Evolutionary conservation across 2,797 vertebrate genomes (phyloP), one percentile per base, ranked within the genome.

Genomic region (Ctenochaetus hawaiiensis): DNA sequence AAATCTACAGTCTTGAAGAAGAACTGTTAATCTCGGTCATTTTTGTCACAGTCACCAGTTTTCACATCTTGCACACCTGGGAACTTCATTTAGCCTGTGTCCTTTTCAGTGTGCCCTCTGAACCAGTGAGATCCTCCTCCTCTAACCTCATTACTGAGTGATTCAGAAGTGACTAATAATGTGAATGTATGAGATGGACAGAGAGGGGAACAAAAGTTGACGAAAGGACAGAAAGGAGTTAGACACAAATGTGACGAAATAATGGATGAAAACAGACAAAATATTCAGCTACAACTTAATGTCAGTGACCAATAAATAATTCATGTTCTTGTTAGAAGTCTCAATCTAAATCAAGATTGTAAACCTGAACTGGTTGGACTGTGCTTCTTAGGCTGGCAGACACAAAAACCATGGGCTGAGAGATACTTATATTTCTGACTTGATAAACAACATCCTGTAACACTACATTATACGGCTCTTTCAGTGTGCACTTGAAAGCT

Each of bases 151-250:
- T 63, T 59, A 71, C 12, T 14, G 52, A 59, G 41, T 77, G 80
- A 88, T 77, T 88, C 81, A 85, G 45, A 8, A 51, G 22, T 11
- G 17, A 82, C 39, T 60, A 77, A 77, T 75, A 76, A 66, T 63
- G 53, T 79, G 77, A 78, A 54, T 8, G 18, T 44, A 41, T 68
- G 64, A 80, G 59, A 73, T 17, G 54, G 47, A 72, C 3, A 9
- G 3, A 9, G 26, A n/a, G 48, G 57, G 23, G 14, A n/a, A 52
- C 10, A 63, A 22, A 8, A 52, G 17, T 49, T 14, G 70, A 2
- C 8, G 5, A 18, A 49, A 3, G 18, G 4, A 22, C n/a, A 61
- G 4, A 70, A 43, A 23, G 62, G 52, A 65, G 47, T 17, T 17
- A 18, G 59, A 78, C 23, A 44, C 26, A 67, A 61, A 18, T 51